Evolutionary conservation across 2,113 vertebrate genomes (phyloP).

Genomic region (Crotalus helleri): DNA sequence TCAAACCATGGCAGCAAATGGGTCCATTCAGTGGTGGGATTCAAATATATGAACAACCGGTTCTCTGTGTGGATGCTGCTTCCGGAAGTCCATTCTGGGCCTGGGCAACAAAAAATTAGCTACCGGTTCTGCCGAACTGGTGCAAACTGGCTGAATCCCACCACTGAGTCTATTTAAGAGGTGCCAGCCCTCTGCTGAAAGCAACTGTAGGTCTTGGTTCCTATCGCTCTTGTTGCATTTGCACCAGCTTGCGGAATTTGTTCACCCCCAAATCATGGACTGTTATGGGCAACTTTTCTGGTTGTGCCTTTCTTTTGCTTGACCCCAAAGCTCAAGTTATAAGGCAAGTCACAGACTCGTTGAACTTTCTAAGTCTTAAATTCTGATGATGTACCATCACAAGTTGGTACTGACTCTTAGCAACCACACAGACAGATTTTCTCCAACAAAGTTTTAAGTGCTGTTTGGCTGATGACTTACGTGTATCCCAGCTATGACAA

Average conservation of each 20-base stretch:
- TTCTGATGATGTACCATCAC: not conserved
- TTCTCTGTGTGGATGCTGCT: too few species aligned
- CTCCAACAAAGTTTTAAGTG: not conserved
- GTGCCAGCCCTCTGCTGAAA: not conserved
- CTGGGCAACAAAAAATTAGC: too few species aligned
- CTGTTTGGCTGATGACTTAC: not conserved
- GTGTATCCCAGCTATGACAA: not conserved
- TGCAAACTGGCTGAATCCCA: too few species aligned
- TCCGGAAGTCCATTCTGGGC: too few species aligned
- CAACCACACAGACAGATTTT: not conserved
- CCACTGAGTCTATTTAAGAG: not conserved
- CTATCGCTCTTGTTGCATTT: not conserved
- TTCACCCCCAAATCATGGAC: not conserved
- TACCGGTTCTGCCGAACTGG: too few species aligned
- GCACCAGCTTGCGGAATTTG: not conserved
- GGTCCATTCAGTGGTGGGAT: not conserved
- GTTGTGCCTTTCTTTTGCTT: not conserved
- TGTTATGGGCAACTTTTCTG: not conserved
- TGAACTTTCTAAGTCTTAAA: not conserved
- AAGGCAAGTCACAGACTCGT: not conserved
- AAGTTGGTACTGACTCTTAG: not conserved
- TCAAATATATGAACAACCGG: too few species aligned
- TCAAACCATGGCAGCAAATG: not conserved
- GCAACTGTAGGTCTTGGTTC: not conserved
- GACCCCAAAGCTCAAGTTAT: not conserved